These are phyloP conservation scores for Pachypsylla venusta DNA, from an alignment of 1,140 invertebrate genomes.

Conservation along the genomic window DNA sequence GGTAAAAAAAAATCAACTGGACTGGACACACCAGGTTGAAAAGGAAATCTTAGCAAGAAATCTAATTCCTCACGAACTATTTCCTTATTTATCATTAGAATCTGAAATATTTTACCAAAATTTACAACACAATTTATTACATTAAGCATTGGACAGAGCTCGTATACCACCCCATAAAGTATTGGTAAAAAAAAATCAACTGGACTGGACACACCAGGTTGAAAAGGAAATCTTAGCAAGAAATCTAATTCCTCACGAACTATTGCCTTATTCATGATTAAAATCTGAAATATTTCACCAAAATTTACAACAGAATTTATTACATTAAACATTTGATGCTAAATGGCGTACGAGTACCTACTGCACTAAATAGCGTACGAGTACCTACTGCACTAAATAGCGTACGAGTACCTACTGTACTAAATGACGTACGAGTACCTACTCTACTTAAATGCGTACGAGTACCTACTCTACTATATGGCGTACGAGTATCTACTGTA, in stretches of 20 bases:
- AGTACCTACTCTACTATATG: too few species aligned
- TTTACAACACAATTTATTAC: too few species aligned
- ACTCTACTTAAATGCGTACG: too few species aligned
- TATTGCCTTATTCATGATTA: slow-evolving; percentile 49
- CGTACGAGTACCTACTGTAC: too few species aligned
- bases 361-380: too few species aligned
- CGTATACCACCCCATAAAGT: slow-evolving; percentile 77
- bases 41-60: slow-evolving; percentile 70
- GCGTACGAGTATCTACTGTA: too few species aligned
- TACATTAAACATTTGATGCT: too few species aligned
- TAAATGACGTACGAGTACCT: too few species aligned
- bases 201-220: slow-evolving; percentile 48
- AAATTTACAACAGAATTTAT: too few species aligned
- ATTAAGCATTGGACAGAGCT: slow-evolving; percentile 51
- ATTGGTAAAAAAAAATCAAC: slow-evolving; percentile 68
- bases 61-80: slow-evolving; percentile 61
- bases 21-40: slow-evolving; percentile 42
- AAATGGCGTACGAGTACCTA: too few species aligned
- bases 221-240: slow-evolving; percentile 60
- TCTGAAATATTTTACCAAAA: slow-evolving; percentile 36
- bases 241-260: slow-evolving; percentile 66
- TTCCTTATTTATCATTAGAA: slow-evolving; percentile 47
- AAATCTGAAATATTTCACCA: slow-evolving; percentile 38
- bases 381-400: too few species aligned
- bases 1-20: slow-evolving; percentile 70